Evolutionary conservation across 2,888 invertebrate genomes (phyloP).

Genomic region (Scaptomyza tumidula): DNA sequence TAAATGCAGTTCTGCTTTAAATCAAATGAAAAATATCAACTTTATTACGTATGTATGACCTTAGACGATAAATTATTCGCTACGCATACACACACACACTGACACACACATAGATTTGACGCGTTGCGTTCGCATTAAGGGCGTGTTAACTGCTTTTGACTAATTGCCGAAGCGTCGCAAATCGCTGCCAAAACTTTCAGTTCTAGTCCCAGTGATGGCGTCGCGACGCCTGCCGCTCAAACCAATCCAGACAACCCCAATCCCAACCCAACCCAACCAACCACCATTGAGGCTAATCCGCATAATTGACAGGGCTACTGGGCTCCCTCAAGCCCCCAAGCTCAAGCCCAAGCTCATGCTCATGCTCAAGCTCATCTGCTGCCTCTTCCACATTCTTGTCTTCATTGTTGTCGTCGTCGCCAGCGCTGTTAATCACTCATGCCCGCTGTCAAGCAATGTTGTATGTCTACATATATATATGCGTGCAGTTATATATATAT

Average conservation of each 20-base stretch:
- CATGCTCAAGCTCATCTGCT: neutral
- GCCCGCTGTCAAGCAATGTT: constrained; percentile 41
- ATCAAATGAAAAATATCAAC: neutral
- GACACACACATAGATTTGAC: constrained; percentile 31
- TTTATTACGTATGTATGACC: constrained; percentile 8
- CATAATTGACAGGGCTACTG: constrained; percentile 50
- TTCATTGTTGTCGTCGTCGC: neutral
- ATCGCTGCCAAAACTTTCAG: constrained; percentile 57
- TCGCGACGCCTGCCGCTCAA: constrained; percentile 11
- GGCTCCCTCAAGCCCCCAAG: neutral
- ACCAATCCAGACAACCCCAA: constrained; percentile 6
- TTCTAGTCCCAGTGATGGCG: constrained; percentile 19
- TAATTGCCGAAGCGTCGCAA: constrained; percentile 59
- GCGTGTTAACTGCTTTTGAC: constrained; percentile 64
- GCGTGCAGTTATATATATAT: neutral
- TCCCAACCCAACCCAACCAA: too few relatives aligned
- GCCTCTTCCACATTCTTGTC: neutral
- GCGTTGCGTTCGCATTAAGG: constrained; percentile 48
- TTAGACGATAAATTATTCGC: constrained; percentile 40
- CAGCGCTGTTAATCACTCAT: constrained; percentile 60
- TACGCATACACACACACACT: constrained; percentile 14
- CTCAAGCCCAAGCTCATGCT: neutral
- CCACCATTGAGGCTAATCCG: constrained; percentile 49
- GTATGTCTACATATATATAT: constrained; percentile 16
- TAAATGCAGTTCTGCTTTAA: neutral